Percentiles rank a stretch among this genome's conserved stretches.
Evolutionary conservation across 2,797 vertebrate species (phyloP).

Genomic region (Sphenodon punctatus): DNA sequence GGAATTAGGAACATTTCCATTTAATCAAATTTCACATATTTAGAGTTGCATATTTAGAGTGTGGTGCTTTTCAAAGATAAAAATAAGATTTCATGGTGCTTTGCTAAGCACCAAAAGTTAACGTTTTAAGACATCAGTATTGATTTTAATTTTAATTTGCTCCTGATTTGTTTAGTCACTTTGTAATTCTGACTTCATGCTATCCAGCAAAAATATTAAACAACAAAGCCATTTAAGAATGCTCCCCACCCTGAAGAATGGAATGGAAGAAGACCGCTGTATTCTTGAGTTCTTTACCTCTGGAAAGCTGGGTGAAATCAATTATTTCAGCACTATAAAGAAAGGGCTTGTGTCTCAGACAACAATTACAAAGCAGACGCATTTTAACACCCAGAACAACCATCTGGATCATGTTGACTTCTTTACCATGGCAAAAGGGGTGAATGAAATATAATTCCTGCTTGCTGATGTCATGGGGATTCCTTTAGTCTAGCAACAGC

Average conservation of each 20-base stretch:
- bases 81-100: accelerated
- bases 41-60: neutral
- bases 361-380: constrained; percentile 71
- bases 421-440: constrained; percentile 67
- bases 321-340: constrained; percentile 79
- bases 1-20: neutral
- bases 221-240: constrained; percentile 11
- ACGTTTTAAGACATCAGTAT: constrained; percentile 5
- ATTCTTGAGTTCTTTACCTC: constrained; percentile 49
- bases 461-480: constrained; percentile 72
- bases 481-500: constrained; percentile 72
- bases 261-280: constrained; percentile 53
- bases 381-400: constrained; percentile 74
- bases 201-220: constrained; percentile 35
- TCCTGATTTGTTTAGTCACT: constrained; percentile 23
- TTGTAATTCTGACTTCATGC: constrained; percentile 39
- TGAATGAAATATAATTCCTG: constrained; percentile 80
- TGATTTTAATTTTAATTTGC: neutral
- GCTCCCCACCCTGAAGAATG: constrained; percentile 36
- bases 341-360: constrained; percentile 64
- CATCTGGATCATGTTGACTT: constrained; percentile 78
- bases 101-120: neutral
- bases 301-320: constrained; percentile 72
- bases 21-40: neutral
- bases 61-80: neutral